Base-by-base conservation (phyloP, 2,797 vertebrate genomes). In the Tragopan temminckii region DNA sequence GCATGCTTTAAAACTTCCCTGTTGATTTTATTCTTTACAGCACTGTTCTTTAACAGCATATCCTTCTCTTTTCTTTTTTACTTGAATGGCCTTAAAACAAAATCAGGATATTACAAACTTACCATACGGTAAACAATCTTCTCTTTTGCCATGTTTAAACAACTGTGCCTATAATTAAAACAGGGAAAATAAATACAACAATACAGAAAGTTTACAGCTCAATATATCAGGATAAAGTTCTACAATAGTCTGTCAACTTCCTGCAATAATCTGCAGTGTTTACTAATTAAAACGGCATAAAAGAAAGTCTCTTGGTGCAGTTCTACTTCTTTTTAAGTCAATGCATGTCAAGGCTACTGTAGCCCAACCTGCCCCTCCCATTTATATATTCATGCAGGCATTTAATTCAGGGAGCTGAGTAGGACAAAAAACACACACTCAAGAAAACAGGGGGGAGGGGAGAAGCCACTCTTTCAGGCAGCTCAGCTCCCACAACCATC, bases 71-170 rank as follows among this genome's bases (percentile, higher is more conserved):
- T 15, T 10, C 68, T 89, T 80, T 78, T 27, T 58, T 29, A 27
- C 8, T 61, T 33, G 57, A 68, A 70, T 17, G 10, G 14, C 5
- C 80, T 81, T 61, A 79, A 67, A 80, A 61, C 18, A 42, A 69
- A 59, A 58, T 58, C 46, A 43, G 42, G 43, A 13, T 48, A 20
- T 57, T 68, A 48, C 19, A 91, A 25, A 95, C 98, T 95, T 97
- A 99, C 99, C 99, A 14, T 99, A 99, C 4, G 98, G 99, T 40
- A 99, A 98, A 88, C 99, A 98, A 89, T 99, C 99, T 79, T 99
- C 99, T 80, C 99, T 98, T 95, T 99, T 99, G 68, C 99, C 99
- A 87, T 99, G 99, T 93, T 99, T 99, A 95, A 99, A 99, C 95
- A 99, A 98, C 85, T 99, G 99, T 21, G 99, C 99, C 99, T 99